Conservation (phyloP, 2,888 invertebrate species). For the Megalurothrips usitatus region DNA sequence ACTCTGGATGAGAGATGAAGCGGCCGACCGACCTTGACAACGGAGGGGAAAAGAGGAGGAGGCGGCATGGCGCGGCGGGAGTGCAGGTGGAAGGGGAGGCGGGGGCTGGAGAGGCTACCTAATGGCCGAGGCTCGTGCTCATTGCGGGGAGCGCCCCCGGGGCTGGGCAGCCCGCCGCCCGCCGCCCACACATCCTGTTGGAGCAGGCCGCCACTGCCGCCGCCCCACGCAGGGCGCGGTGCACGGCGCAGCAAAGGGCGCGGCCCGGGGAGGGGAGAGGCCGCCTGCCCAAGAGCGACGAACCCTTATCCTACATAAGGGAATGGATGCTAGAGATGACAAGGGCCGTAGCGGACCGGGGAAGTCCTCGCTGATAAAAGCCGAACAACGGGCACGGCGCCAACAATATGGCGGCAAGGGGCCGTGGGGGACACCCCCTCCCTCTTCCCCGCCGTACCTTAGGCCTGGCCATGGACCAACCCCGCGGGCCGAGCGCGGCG, state of each 20-base stretch:
- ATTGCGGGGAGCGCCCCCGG: neutral
- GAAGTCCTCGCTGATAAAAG: neutral
- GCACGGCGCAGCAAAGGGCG: too few species aligned
- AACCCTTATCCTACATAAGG: too few species aligned
- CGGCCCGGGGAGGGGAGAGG: too few species aligned
- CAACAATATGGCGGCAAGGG: neutral
- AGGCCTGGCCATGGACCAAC: too few species aligned
- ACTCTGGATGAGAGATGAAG: neutral
- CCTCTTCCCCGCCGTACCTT: neutral
- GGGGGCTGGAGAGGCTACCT: neutral
- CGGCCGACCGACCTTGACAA: slow-evolving; percentile 1
- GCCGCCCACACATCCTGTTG: too few species aligned
- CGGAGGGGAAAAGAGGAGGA: neutral
- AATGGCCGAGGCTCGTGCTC: neutral
- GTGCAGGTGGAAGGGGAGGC: neutral
- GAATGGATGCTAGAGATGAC: too few species aligned
- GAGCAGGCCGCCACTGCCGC: too few species aligned
- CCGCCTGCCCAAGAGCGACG: too few species aligned
- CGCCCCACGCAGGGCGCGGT: too few species aligned
- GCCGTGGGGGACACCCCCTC: neutral
- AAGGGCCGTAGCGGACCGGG: too few species aligned
- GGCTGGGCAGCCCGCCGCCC: too few species aligned
- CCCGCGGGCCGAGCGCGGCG: too few species aligned
- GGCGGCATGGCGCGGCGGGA: neutral
- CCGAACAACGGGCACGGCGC: neutral